phyloP scores from a whole-genome alignment of 2,888 invertebrate species.

The Syrista parreyssii region DNA sequence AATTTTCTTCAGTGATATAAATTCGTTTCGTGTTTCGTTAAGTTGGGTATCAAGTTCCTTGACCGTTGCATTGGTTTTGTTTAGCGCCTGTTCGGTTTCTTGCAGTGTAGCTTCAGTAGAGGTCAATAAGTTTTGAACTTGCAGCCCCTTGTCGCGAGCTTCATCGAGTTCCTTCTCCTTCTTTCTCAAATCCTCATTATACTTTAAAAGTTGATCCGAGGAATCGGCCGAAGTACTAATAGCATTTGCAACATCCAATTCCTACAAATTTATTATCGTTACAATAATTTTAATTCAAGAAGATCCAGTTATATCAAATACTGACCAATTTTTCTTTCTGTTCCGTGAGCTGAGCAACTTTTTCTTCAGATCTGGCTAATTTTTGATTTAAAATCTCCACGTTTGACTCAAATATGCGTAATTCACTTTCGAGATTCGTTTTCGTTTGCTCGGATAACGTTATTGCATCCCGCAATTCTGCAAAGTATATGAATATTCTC shows the following conservation, averaged over 20 bases:
- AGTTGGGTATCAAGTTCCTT: slow-evolving; percentile 41
- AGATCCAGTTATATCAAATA: slow-evolving; percentile 14
- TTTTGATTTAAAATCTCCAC: slow-evolving; percentile 70
- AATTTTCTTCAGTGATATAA: slow-evolving; percentile 37
- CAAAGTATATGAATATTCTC: slow-evolving; percentile 16
- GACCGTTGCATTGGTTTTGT: slow-evolving; percentile 29
- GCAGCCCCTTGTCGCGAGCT: slow-evolving; percentile 42
- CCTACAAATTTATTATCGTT: slow-evolving; percentile 44
- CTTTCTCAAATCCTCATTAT: slow-evolving; percentile 58
- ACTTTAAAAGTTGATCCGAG: slow-evolving; percentile 62
- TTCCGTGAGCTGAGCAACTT: slow-evolving; percentile 70
- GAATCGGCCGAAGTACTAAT: slow-evolving; percentile 74
- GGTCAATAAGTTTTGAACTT: slow-evolving; percentile 44
- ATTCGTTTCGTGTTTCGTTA: slow-evolving; percentile 36
- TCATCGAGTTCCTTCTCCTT: slow-evolving; percentile 62
- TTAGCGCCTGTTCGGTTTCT: slow-evolving; percentile 35
- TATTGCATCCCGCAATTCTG: slow-evolving; percentile 55
- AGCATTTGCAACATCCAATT: slow-evolving; percentile 72
- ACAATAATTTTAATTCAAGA: not conserved
- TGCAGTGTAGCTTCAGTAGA: slow-evolving; percentile 42
- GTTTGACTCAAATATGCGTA: slow-evolving; percentile 48
- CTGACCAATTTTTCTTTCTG: slow-evolving; percentile 71
- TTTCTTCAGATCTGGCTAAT: slow-evolving; percentile 69
- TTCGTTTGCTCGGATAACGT: slow-evolving; percentile 54
- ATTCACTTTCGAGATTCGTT: slow-evolving; percentile 54